Conservation (phyloP, 2,113 vertebrate genomes). For the Zosterops borbonicus region DNA sequence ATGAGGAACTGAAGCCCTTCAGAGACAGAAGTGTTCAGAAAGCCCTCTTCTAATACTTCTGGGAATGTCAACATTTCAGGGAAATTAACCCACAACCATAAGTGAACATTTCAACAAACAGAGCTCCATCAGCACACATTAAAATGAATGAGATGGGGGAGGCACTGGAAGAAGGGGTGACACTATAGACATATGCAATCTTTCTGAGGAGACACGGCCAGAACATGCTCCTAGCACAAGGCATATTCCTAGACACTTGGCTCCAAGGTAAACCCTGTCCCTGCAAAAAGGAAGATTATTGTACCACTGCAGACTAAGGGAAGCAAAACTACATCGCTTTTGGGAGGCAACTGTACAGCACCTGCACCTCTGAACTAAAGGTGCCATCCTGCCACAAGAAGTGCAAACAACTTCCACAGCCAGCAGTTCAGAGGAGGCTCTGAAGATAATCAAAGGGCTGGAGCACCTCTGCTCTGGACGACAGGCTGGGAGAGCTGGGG, state of each 20-base stretch:
- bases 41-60: not conserved
- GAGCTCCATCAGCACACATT: not conserved
- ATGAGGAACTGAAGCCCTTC: not conserved
- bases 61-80: not conserved
- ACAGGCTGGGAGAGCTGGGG: not conserved
- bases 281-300: not conserved
- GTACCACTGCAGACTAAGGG: not conserved
- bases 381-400: too few relatives aligned
- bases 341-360: not conserved
- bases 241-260: not conserved
- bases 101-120: not conserved
- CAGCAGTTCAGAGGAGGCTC: not conserved
- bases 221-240: not conserved
- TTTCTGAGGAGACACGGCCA: not conserved
- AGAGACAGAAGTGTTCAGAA: not conserved
- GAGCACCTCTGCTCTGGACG: not conserved
- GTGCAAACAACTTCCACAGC: not conserved
- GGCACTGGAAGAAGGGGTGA: not conserved
- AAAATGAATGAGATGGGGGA: not conserved
- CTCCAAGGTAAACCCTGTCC: not conserved
- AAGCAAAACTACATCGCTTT: not conserved
- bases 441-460: not conserved
- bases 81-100: not conserved
- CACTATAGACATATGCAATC: not conserved
- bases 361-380: not conserved